Evolutionary conservation across 2,113 vertebrate species (phyloP), one percentile per base, ranked within the genome.

Genomic region (Lepisosteus osseus): DNA sequence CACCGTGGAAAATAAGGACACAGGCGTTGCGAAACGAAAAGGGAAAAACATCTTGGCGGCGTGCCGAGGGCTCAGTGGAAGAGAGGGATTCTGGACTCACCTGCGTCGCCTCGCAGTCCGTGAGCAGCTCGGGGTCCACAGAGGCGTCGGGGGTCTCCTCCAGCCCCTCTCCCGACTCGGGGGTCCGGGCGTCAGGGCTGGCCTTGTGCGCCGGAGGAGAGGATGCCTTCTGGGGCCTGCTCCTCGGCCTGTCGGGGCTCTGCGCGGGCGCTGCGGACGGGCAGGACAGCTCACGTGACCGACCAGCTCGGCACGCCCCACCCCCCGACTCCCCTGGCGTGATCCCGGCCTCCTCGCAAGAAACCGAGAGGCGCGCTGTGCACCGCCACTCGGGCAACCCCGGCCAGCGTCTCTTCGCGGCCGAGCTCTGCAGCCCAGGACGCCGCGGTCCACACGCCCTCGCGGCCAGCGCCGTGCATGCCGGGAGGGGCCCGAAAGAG

Each of bases 41-140:
- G 29, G 29, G 29, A 8, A 4, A 6, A 14, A 7, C 15, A 44
- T 68, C 63, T 14, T 7, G 62, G 5, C 44, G 7, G 54, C 14
- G n/a, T 2, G 47, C 71, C 62, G 4, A 45, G 0, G 47, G 41
- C 81, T 78, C 29, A 29, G 29, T 29, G 29, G 29, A 29, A 29
- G 1, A 29, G 29, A 1, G 29, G 29, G 59, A 91, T 88, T 91
- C 84, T 13, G 86, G 77, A 42, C 29, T 29, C 2, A 85, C 86
- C 13, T 71, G 69, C 8, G 77, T 2, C 1, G 78, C 79, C 72
- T 79, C 87, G 6, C 15, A 68, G 61, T 78, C 69, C 59, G 82
- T 76, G 12, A 73, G 51, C 1, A 29, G 3, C 44, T 82, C 76
- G 12, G 7, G 4, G 4, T 86, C 80, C 1, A 79, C 78, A 6